Evolutionary conservation across 2,888 invertebrate genomes (phyloP), one percentile per base, ranked within the genome.

Genomic region (Onthophagus sagittarius): DNA sequence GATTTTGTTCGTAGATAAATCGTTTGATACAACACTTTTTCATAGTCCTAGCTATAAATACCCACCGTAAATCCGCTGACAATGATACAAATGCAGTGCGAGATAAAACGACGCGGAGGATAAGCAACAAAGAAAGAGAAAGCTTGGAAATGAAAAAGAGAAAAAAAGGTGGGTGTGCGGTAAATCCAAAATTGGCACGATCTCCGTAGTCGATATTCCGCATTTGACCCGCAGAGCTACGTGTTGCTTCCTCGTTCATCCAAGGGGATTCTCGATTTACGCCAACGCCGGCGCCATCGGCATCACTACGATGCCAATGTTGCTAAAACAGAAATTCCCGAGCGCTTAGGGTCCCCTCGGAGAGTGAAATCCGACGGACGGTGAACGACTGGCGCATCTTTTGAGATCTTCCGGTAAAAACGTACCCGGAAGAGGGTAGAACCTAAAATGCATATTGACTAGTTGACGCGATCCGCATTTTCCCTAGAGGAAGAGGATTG

Each of bases 241-340:
- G 67, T 67, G 67, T 67, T 67, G 67, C 67, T 67, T 15, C n/a
- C 39, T 7, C 39, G 39, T 53, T 53, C 39, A 53, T 53, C 39
- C 39, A 9, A 53, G 9, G 11, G 39, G 39, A 53, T 11, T 11
- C 39, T 53, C 39, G 39, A 53, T 53, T 53, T 53, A 53, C 11
- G 23, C 67, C 64, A 14, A 64, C 64, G 64, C 9, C 64, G n/a
- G 14, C 64, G 64, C 9, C 64, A 14, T 11, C 64, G 14, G 15
- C 31, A 23, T 23, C 31, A 5, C 14, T 15, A 5, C 64, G 13
- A 64, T 23, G 32, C 67, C 32, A 31, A 23, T 23, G 67, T 13
- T 32, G 67, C 67, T 67, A 32, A 67, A 67, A 67, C 67, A n/a
- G 67, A 67, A 67, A 67, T 67, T 67, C 67, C 64, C 64, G 64